Evolutionary conservation across 1,140 invertebrate species (phyloP).

Genomic region (Calliphora vicina): DNA sequence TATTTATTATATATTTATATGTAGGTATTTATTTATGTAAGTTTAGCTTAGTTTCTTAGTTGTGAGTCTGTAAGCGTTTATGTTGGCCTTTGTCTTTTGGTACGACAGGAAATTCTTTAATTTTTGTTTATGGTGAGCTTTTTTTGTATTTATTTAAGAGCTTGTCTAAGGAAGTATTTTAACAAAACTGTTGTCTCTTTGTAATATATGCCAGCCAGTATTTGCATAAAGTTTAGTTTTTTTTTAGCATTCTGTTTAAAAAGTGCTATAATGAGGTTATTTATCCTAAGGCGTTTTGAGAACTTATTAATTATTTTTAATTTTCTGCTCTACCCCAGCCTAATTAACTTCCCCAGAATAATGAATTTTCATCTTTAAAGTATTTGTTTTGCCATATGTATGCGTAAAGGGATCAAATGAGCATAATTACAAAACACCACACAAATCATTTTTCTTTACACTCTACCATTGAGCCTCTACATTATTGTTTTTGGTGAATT

Average conservation of each 20-base stretch:
- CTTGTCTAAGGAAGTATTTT: not conserved
- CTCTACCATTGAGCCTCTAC: not conserved
- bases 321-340: not conserved
- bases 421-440: not conserved
- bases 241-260: not conserved
- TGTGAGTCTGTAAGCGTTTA: not conserved
- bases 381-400: not conserved
- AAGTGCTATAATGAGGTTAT: not conserved
- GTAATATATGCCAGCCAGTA: not conserved
- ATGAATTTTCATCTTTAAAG: not conserved
- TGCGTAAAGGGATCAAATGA: not conserved
- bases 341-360: constrained; percentile 3
- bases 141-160: not conserved
- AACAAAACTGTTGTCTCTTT: not conserved
- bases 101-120: not conserved
- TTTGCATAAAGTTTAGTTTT: not conserved
- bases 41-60: too few species aligned
- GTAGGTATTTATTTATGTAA: too few species aligned
- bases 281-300: not conserved
- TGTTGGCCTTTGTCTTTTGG: not conserved
- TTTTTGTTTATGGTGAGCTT: too few species aligned
- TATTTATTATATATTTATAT: too few species aligned
- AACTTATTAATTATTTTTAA: constrained; percentile 21
- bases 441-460: not conserved
- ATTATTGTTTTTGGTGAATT: not conserved